Evolutionary conservation across 2,888 invertebrate genomes (phyloP).

Genomic region (Pardosa pseudoannulata): DNA sequence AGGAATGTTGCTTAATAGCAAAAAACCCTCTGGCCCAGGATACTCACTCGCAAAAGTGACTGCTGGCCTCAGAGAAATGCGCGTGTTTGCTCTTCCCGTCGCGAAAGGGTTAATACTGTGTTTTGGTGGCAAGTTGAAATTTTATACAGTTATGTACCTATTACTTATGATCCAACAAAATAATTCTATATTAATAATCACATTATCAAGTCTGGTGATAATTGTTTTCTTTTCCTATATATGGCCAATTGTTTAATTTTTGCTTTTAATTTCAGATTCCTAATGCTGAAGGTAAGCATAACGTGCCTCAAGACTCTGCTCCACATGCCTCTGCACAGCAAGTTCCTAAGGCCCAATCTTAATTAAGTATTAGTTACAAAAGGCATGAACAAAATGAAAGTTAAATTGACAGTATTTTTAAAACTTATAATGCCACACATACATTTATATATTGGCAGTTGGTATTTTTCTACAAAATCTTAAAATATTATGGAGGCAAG

Average conservation of each 20-base stretch:
- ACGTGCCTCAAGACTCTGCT: slow-evolving; percentile 24
- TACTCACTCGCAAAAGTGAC: too few relatives aligned
- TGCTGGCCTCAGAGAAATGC: too few relatives aligned
- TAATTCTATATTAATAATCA: too few relatives aligned
- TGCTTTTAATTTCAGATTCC: slow-evolving; percentile 37
- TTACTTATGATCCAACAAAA: too few relatives aligned
- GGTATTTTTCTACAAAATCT: background rate
- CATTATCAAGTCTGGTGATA: too few relatives aligned
- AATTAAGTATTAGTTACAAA: background rate
- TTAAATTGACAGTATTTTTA: slow-evolving; percentile 1
- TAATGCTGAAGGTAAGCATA: slow-evolving; percentile 19
- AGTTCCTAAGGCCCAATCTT: background rate
- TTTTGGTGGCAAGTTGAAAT: too few relatives aligned
- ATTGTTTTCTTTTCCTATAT: background rate
- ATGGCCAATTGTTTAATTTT: too few relatives aligned
- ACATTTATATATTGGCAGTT: background rate
- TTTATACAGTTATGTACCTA: too few relatives aligned
- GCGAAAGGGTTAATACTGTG: too few relatives aligned
- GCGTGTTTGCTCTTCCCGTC: too few relatives aligned
- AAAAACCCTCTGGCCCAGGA: too few relatives aligned
- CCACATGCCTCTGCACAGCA: slow-evolving; percentile 8
- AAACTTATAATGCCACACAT: background rate
- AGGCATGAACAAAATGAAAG: background rate
- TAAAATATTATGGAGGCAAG: background rate
- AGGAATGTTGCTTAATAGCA: too few relatives aligned